Base-by-base conservation (phyloP, 2,888 invertebrate genomes). In the Cybosia mesomella region DNA sequence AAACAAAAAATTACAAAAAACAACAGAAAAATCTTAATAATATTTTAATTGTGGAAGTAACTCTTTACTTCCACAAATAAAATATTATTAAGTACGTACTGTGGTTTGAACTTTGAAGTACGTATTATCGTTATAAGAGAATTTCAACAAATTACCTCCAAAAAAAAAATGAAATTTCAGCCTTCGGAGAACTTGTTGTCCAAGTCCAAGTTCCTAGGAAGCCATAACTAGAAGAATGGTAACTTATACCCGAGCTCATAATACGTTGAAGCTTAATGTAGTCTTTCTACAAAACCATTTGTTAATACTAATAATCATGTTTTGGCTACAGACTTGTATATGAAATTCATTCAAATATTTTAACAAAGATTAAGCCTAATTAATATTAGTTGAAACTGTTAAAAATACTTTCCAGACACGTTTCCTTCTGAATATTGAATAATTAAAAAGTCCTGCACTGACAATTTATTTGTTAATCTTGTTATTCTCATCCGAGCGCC, bases 251-350 rank as follows among this genome's bases (percentile, higher is more conserved):
- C 53, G 22, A 21, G 15, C 34, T 53, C 21, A 34, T 58, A 36
- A 32, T 36, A 60, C 13, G 18, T 22, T 39, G 11, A 57, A 18
- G 21, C 15, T 61, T 32, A 32, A 60, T 66, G 59, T 54, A 66
- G 53, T 22, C 21, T 66, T 60, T 18, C 7, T 21, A 36, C 10
- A 22, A 49, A 49, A 10, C 53, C 54, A 59, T 21, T 43, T 57
- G 53, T 58, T 28, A 15, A 22, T 65, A 32, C 34, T 15, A 43
- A 28, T n/a, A 34, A 67, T 58, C 34, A 21, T 62, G 49, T 57
- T 62, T 58, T 63, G 58, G 62, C 58, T 67, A 58, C 49, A 36
- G 58, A 24, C 0, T n/a, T 58, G n/a, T 57, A n/a, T 58, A 32
- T 43, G 18, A 43, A 49, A 22, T 21, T 18, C 22, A 43, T 43